Conservation (phyloP, 2,797 vertebrate species). For the Pelochelys cantorii region DNA sequence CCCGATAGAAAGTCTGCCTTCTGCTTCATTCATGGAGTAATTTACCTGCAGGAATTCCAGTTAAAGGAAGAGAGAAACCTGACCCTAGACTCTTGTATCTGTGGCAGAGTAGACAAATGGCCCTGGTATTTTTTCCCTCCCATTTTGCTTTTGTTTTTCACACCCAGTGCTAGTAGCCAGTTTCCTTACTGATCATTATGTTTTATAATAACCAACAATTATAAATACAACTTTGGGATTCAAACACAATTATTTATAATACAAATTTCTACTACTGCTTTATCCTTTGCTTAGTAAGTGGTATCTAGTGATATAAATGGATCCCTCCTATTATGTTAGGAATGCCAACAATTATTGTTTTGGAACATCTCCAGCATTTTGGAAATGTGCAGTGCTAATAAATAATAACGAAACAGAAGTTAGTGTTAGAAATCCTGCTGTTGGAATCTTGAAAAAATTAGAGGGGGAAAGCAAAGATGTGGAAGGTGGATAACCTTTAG, state of each 20-base stretch:
- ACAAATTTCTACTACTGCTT: neutral
- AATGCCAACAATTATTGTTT: neutral
- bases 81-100: neutral
- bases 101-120: neutral
- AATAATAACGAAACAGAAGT: neutral
- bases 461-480: neutral
- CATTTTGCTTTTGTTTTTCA: neutral
- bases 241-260: neutral
- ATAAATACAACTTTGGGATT: neutral
- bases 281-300: neutral
- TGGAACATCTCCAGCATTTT: neutral
- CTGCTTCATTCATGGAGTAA: constrained; percentile 50
- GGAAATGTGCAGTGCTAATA: neutral
- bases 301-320: neutral
- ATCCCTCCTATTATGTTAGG: neutral
- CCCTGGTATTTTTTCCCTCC: neutral
- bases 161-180: neutral
- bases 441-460: neutral
- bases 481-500: neutral
- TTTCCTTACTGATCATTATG: neutral
- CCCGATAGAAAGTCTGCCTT: constrained; percentile 36
- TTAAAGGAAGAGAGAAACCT: neutral
- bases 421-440: neutral
- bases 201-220: neutral
- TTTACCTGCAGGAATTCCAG: constrained; percentile 48